Base-by-base conservation (phyloP, 2,888 invertebrate species). In the Ernsta delagoae region DNA sequence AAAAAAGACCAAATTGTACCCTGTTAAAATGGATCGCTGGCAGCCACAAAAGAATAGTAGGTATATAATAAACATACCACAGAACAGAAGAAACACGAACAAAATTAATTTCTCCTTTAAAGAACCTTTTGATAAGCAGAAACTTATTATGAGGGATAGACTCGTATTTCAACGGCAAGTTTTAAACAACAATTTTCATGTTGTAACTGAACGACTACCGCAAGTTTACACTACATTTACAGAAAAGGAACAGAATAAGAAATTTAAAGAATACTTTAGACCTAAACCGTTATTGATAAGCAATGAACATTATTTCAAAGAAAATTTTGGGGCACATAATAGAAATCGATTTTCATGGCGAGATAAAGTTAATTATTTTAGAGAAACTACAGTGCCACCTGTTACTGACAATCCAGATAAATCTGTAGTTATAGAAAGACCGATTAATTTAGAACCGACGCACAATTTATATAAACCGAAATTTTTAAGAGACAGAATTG, bases 81-180 rank as follows among this genome's bases (percentile, higher is more conserved):
- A 81, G 75, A 65, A 78, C 72, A 8, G 81, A 7, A 71, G 79
- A 7, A 75, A 78, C 8, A 79, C 81, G 74, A 78, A 85, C 41
- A 79, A 83, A 4, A 73, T 80, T 60, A 81, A 84, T 50, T 84
- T 85, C 60, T 80, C 83, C 48, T 78, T 80, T 1, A 75, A 77
- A 60, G 76, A 78, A 67, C 77, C 75, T 11, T 71, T 75, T 48
- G 57, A 72, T 8, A 76, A 74, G 54, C 78, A 70, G 57, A 70
- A 59, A 31, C n/a, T n/a, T n/a, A 9, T 73, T 9, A 56, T 70
- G 4, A 72, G 64, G 65, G 68, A 72, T 11, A 16, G 59, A 16
- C 48, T 60, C 0, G 65, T 64, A 34, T 5, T 63, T 6, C 54
- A 67, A 0, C 57, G 56, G 7, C 63, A 71, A 16, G 60, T 71